Conservation (phyloP, 2,113 vertebrate genomes). For the Caloenas nicobarica region DNA sequence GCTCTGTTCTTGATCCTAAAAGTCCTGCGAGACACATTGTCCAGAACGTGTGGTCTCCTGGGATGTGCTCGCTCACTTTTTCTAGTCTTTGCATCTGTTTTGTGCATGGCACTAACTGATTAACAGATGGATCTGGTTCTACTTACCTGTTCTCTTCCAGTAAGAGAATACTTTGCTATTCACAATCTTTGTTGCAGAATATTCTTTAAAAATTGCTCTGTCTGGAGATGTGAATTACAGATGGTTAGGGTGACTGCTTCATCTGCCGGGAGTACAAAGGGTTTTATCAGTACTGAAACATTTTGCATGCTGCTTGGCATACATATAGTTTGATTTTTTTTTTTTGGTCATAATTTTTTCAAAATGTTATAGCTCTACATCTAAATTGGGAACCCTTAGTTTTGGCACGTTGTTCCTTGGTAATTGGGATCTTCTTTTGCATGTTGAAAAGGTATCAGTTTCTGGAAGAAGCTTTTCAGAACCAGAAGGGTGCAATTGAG, state of each 20-base stretch:
- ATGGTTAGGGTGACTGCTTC: neutral
- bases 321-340: neutral
- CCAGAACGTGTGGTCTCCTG: neutral
- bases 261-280: neutral
- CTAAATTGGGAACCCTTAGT: neutral
- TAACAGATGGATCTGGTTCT: neutral
- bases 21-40: neutral
- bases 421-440: conserved; percentile 26
- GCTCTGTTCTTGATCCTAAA: neutral
- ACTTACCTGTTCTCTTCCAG: neutral
- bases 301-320: neutral
- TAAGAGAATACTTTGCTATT: neutral
- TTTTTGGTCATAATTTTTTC: neutral
- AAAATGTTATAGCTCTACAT: neutral
- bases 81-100: neutral
- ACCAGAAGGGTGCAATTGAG: conserved; percentile 96
- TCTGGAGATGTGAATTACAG: neutral
- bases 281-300: neutral
- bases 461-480: conserved; percentile 97
- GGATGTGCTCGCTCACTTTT: neutral
- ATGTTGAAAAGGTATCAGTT: conserved; percentile 89
- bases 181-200: neutral
- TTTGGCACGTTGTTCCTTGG: neutral
- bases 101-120: neutral
- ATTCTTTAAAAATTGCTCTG: neutral